Base-by-base conservation (phyloP, 2,113 vertebrate genomes). In the Hassar affinis region DNA sequence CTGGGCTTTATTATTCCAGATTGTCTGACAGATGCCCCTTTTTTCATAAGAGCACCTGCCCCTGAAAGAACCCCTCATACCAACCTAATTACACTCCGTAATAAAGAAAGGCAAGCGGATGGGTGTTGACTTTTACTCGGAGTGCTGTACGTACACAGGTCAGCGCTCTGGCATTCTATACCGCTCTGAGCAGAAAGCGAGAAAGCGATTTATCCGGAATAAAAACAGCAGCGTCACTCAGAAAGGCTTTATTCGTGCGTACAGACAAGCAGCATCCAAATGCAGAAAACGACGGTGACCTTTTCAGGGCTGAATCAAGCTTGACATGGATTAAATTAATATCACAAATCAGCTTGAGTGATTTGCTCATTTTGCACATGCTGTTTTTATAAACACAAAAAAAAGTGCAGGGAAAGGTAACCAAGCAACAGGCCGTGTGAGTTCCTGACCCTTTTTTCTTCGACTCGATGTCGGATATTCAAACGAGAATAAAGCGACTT, bases 251-350 rank as follows among this genome's bases (percentile, higher is more conserved):
- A 79, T 81, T 86, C 66, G 51, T 47, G 64, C 80, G 82, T 82
- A 77, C 78, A 71, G 69, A 75, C 27, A 59, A 86, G 49, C 14
- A 42, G 57, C 64, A 78, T 45, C 79, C 61, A 77, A 88, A 78
- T 25, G 71, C 72, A 57, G 78, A 38, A 64, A 84, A 85, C 62
- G 88, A 84, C 83, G 76, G 57, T 88, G 83, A 89, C 86, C 88
- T 89, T 89, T 89, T 72, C 77, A 56, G 49, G 75, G 71, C 42
- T 68, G 84, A 85, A 85, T 88, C 85, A 72, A 83, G 79, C 74
- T 81, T 83, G 85, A 86, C 85, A 86, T 42, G 80, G 83, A 85
- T 88, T 89, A 82, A 87, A 87, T 87, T 87, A 87, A 86, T 89
- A 85, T 86, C 75, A 66, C 84, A 86, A 87, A 87, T 89, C 84